Conservation (phyloP, 2,888 invertebrate species). For the Coronaproctus castanopsis region DNA sequence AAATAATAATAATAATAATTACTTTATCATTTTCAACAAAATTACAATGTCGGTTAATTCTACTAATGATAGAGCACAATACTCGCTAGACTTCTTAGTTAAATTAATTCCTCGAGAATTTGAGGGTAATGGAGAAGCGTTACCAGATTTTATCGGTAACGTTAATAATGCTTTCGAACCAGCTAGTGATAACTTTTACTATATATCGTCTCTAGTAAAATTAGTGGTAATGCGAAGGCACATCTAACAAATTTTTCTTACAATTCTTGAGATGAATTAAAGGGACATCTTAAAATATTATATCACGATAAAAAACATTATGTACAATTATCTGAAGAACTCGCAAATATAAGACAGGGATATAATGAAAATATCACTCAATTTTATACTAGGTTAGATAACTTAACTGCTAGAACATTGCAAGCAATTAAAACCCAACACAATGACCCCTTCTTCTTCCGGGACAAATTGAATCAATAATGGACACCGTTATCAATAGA, state of each 20-base stretch:
- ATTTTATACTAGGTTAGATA: slow-evolving; percentile 3
- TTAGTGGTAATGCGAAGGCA: background rate
- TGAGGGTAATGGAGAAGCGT: background rate
- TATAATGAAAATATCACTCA: slow-evolving; percentile 6
- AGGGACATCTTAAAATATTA: slow-evolving; percentile 7
- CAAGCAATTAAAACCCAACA: too few relatives aligned
- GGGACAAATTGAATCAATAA: background rate
- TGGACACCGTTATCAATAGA: background rate
- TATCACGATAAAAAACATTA: slow-evolving; percentile 13
- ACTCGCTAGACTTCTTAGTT: background rate
- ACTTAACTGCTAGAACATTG: background rate
- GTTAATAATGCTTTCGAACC: slow-evolving; percentile 3
- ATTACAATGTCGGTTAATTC: too few relatives aligned
- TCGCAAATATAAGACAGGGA: slow-evolving; percentile 7
- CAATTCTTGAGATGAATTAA: slow-evolving; percentile 7
- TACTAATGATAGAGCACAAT: too few relatives aligned
- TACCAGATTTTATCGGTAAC: background rate
- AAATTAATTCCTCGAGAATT: background rate
- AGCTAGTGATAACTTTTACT: background rate
- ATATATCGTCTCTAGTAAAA: background rate
- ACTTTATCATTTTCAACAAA: too few relatives aligned
- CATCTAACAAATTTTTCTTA: background rate
- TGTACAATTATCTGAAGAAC: slow-evolving; percentile 10
- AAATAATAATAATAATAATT: too few relatives aligned
- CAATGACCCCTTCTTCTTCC: background rate